Evolutionary conservation across 2,888 invertebrate species (phyloP).

Genomic region (Caenorhabditis japonica): DNA sequence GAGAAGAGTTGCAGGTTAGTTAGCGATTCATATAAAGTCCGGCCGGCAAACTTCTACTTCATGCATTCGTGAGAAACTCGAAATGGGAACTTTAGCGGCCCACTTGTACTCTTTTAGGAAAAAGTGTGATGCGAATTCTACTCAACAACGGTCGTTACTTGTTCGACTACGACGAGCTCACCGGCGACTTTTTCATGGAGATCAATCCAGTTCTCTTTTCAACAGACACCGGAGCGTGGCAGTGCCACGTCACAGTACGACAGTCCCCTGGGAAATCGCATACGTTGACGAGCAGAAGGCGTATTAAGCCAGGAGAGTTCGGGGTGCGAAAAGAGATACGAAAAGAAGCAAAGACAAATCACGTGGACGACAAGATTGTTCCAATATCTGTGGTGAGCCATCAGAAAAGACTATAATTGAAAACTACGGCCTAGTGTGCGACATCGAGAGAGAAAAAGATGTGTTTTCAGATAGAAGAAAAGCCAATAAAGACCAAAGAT

Average conservation of each 20-base stretch:
- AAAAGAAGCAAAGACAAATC: too few species aligned
- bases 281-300: constrained; percentile 61
- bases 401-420: too few species aligned
- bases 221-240: constrained; percentile 62
- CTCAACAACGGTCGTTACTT: constrained; percentile 63
- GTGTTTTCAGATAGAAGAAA: constrained; percentile 26
- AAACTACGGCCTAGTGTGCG: too few species aligned
- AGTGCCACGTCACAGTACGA: constrained; percentile 65
- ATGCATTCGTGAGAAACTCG: constrained; percentile 28
- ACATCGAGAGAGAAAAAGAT: too few species aligned
- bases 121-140: constrained; percentile 60
- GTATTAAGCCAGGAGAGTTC: constrained; percentile 42
- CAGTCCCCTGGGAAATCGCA: constrained; percentile 54
- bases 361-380: too few species aligned
- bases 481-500: constrained; percentile 1
- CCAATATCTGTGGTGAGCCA: too few species aligned
- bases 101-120: constrained; percentile 61
- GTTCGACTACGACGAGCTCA: constrained; percentile 68
- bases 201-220: constrained; percentile 58
- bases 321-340: not conserved
- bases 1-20: constrained; percentile 58
- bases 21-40: constrained; percentile 5
- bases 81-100: not conserved
- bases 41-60: constrained; percentile 9
- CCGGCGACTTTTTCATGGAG: constrained; percentile 69